Evolutionary conservation across 2,888 invertebrate genomes (phyloP).

Genomic region (Drosophila atripex): DNA sequence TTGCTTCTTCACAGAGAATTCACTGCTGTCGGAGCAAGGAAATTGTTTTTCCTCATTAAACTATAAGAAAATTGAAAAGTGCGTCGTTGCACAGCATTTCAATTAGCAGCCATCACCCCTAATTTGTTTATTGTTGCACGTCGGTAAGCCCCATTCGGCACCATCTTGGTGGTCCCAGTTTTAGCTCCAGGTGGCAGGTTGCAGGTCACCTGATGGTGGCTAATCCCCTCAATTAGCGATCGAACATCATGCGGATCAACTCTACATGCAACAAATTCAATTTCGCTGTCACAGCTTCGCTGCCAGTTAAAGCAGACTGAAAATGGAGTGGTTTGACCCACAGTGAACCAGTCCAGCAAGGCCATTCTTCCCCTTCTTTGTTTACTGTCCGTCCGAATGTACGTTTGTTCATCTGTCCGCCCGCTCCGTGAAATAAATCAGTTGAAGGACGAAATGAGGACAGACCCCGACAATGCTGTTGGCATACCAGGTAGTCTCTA

Average conservation of each 20-base stretch:
- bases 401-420: background rate
- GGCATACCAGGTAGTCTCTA: constrained; percentile 40
- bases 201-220: constrained; percentile 19
- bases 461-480: constrained; percentile 21
- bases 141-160: constrained; percentile 1
- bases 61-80: constrained; percentile 23
- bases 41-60: constrained; percentile 26
- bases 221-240: constrained; percentile 69
- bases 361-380: constrained; percentile 24
- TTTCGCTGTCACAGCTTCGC: constrained; percentile 55
- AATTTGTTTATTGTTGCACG: constrained; percentile 36
- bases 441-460: background rate
- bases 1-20: constrained; percentile 12
- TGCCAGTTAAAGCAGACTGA: constrained; percentile 63
- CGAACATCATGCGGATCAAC: constrained; percentile 55
- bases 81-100: constrained; percentile 8
- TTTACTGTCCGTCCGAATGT: constrained; percentile 31
- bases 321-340: constrained; percentile 64
- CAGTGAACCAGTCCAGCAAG: constrained; percentile 37
- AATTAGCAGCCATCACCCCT: constrained; percentile 25
- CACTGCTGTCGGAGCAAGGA: background rate
- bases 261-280: constrained; percentile 64
- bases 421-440: background rate
- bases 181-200: background rate
- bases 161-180: constrained; percentile 13